Percentiles rank a stretch among this genome's conserved stretches.
These are phyloP conservation scores for Drosophila longiperda DNA, from an alignment of 2,888 invertebrate genomes.

Conservation along the genomic window DNA sequence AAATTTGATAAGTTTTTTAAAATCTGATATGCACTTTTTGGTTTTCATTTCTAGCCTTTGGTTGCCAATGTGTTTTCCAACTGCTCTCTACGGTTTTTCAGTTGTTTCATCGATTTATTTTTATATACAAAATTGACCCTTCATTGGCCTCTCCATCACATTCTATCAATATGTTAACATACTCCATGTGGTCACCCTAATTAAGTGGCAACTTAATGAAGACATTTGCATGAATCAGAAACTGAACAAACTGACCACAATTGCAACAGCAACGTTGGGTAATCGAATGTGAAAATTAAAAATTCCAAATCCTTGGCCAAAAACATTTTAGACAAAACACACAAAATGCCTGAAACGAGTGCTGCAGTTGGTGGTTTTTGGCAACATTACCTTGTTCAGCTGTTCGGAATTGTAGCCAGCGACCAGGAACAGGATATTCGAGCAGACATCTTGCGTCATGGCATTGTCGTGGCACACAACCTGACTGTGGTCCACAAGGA, in stretches of 20 bases:
- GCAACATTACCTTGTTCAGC: conserved; percentile 86
- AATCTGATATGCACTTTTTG: not conserved
- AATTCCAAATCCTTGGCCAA: conserved; percentile 44
- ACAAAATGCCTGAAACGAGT: conserved; percentile 10
- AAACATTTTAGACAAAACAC: conserved; percentile 38
- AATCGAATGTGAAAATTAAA: conserved; percentile 23
- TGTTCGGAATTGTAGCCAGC: conserved; percentile 87
- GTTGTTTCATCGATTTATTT: not conserved
- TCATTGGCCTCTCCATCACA: not conserved
- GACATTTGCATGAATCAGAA: conserved; percentile 31
- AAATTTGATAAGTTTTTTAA: not conserved
- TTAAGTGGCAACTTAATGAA: conserved; percentile 64
- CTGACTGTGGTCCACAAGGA: conserved; percentile 84
- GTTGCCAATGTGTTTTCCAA: not conserved
- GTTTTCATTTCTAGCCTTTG: not conserved
- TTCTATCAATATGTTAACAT: conserved; percentile 3
- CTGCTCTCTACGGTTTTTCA: not conserved
- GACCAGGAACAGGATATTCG: conserved; percentile 87
- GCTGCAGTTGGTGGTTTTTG: not conserved
- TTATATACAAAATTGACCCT: not conserved
- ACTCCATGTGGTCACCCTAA: conserved; percentile 37
- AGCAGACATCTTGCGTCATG: conserved; percentile 86
- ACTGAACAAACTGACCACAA: not conserved
- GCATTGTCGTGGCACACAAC: conserved; percentile 86
- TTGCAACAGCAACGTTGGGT: not conserved